These are phyloP conservation scores for Halocynthia aurantium DNA, from an alignment of 23 tunicate species.

Conservation along the genomic window DNA sequence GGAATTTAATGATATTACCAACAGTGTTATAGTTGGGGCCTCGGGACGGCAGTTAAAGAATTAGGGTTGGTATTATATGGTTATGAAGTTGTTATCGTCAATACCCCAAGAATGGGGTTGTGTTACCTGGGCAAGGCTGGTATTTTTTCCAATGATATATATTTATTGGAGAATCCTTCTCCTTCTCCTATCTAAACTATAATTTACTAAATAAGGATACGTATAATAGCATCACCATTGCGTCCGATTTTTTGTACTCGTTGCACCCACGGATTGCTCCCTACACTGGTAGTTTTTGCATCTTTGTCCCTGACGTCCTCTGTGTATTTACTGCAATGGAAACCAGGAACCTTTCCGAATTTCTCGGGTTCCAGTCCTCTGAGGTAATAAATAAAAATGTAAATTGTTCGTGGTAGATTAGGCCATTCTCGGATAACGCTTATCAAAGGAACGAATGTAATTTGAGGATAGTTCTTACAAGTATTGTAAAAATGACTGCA, in stretches of 20 bases:
- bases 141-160: too few species aligned
- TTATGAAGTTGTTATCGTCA: too few species aligned
- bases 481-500: not conserved
- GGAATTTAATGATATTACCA: too few species aligned
- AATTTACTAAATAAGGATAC: slow-evolving; percentile 17
- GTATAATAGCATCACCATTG: not conserved
- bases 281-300: slow-evolving; percentile 23
- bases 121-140: not conserved
- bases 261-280: slow-evolving; percentile 53
- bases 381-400: not conserved
- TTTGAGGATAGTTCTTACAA: not conserved
- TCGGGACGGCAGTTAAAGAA: too few species aligned
- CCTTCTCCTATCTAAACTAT: not conserved
- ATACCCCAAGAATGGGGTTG: too few species aligned
- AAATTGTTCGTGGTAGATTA: too few species aligned
- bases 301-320: slow-evolving; percentile 21
- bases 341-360: slow-evolving; percentile 11
- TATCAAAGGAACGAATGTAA: not conserved
- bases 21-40: too few species aligned
- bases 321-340: slow-evolving; percentile 20
- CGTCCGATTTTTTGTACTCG: slow-evolving; percentile 28
- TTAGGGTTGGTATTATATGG: too few species aligned
- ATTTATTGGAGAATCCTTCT: not conserved
- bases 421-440: not conserved
- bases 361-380: slow-evolving; percentile 31